Base-by-base conservation (phyloP, 2,888 invertebrate genomes). In the Acronicta psi region DNA sequence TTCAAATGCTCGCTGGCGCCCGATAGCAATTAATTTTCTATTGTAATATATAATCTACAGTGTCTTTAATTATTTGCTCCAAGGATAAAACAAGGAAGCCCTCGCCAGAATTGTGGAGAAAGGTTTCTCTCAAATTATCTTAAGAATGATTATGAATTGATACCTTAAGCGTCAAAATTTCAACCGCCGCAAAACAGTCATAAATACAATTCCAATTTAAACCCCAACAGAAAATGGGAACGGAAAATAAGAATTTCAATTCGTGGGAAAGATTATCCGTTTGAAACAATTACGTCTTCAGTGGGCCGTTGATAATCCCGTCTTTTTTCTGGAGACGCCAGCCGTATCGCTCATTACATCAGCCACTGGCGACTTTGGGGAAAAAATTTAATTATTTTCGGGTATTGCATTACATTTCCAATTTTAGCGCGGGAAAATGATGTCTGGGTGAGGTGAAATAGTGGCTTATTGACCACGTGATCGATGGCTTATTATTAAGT, bases 351-450 rank as follows among this genome's bases (percentile, higher is more conserved):
- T 72, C 75, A 72, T 77, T 72, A 75, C 58, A 49, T 50, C 51
- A 60, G 64, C 63, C 66, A 64, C 29, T 54, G 59, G 73, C 69
- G 69, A 65, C 69, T 72, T 77, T 69, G 43, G 60, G 62, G 55
- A 51, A 55, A 58, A 68, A 69, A 77, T 71, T 64, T 63, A 78
- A 79, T 79, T 69, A 79, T 79, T 68, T 77, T 46, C 43, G 50
- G 49, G 69, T 69, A 77, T 75, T 67, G 67, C 58, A 79, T 79
- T 79, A 77, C 71, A 64, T 75, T 68, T 74, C 61, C 79, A 77
- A 79, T 79, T 75, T 34, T 77, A 68, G 71, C 37, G 66, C 45
- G 43, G 36, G 43, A 8, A 31, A 69, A 75, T 69, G 60, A 51
- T 61, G 36, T 52, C 56, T 50, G 36, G 36, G 61, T n/a, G 10